Base-by-base conservation (phyloP, 92 coral and sea anemone genomes). In the Desmophyllum pertusum region DNA sequence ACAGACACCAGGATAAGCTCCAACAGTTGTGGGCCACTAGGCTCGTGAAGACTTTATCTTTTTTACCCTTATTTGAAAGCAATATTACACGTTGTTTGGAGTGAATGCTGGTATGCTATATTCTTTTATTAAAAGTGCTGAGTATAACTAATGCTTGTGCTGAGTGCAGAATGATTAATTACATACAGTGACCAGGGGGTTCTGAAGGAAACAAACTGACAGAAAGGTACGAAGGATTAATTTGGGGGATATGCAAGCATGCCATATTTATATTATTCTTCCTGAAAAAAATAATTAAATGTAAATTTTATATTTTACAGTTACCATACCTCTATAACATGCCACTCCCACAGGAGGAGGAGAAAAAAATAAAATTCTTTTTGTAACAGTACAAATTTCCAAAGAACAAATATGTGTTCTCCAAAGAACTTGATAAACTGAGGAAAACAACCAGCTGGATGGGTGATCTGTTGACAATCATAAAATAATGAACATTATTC, bases 381-480 rank as follows among this genome's bases (percentile, higher is more conserved):
- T 80, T 94, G 99, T 39, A 96, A 84, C 50, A 96, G 84, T 39
- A 96, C 94, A 89, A 96, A 86, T 85, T 96, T 96, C 99, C 99
- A 96, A 13, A 96, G 90, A 39, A 91, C 91, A 88, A 94, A 96
- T 29, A 96, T 92, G 42, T 92, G 88, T 71, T 96, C 98, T 57
- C 99, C 98, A 94, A 96, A 96, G 87, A 92, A 96, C 76, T 94
- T 96, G 45, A 96, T 81, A 74, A 96, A 94, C 69, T 96, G 99
- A 36, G 99, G 92, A 86, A 96, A 96, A 86, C 99, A 96, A 36
- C 99, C 99, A 79, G 98, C 99, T 61, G 99, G 99, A 85, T 96
- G 99, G 17, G 98, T 96, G 67, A 96, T 96, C 99, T 95, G 75
- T 10, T 67, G 25, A 67, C 73, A 57, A 85, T n/a, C n/a, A n/a